phyloP scores from a whole-genome alignment of 2,113 vertebrate species.

The human region DNA sequence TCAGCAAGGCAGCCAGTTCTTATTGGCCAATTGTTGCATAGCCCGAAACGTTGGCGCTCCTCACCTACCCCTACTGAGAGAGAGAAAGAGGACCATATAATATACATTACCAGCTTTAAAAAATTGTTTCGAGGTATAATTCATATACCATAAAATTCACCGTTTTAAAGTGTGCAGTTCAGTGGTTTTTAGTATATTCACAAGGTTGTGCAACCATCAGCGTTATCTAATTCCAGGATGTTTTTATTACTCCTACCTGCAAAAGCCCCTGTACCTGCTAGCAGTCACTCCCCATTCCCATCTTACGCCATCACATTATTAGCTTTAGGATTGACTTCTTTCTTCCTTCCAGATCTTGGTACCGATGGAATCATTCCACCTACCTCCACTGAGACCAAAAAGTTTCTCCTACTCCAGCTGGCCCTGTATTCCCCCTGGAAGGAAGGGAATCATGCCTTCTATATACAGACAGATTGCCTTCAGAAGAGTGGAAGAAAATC shows the following conservation, averaged over 20 bases:
- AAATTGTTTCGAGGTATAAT: neutral
- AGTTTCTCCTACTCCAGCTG: neutral
- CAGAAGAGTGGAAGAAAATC: slow-evolving; percentile 50
- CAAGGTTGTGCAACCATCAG: neutral
- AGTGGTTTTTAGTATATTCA: neutral
- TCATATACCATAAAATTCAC: neutral
- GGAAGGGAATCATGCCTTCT: slow-evolving; percentile 60
- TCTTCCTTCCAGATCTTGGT: slow-evolving; percentile 84
- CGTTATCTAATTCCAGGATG: neutral
- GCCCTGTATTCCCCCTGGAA: neutral
- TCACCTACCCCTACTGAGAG: neutral
- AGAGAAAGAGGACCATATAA: neutral
- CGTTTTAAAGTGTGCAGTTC: neutral
- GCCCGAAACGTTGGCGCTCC: neutral
- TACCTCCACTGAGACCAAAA: slow-evolving; percentile 85
- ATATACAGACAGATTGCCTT: slow-evolving; percentile 58
- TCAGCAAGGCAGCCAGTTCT: neutral
- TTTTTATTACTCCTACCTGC: neutral
- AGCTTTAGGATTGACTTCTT: neutral
- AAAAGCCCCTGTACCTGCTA: neutral
- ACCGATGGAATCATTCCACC: slow-evolving; percentile 88
- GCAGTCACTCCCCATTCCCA: neutral
- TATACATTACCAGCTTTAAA: neutral
- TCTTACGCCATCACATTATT: neutral
- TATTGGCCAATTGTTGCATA: neutral